Evolutionary conservation across 2,113 vertebrate genomes (phyloP).

Genomic region (Asarcornis scutulata): DNA sequence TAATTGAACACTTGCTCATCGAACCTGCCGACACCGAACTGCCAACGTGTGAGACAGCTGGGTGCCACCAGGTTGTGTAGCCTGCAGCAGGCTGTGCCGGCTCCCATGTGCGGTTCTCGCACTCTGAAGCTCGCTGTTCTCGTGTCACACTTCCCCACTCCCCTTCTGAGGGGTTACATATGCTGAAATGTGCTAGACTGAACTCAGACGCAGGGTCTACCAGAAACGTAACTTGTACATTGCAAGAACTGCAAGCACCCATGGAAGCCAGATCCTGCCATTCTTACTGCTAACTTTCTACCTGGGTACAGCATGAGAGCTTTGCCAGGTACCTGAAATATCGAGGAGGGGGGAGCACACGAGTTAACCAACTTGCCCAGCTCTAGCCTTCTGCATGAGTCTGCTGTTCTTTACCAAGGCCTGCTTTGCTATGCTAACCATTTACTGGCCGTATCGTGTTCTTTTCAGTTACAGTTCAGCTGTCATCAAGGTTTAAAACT

Average conservation of each 20-base stretch:
- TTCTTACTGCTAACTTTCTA: no score
- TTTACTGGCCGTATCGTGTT: not conserved
- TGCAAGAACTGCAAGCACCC: not conserved
- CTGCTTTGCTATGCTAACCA: not conserved
- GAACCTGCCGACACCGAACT: not conserved
- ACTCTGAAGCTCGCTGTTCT: not conserved
- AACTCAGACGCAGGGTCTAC: not conserved
- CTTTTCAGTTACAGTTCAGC: not conserved
- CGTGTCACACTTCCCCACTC: not conserved
- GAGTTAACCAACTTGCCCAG: accelerated
- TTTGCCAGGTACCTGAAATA: not conserved
- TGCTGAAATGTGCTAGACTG: not conserved
- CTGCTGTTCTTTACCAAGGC: not conserved
- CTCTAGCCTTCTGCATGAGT: not conserved
- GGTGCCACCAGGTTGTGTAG: not conserved
- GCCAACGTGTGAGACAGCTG: not conserved
- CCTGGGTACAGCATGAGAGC: not conserved
- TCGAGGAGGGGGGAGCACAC: not conserved
- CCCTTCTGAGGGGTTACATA: not conserved
- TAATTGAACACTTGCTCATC: not conserved
- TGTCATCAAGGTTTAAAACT: not conserved
- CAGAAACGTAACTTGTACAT: accelerated
- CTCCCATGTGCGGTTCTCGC: not conserved
- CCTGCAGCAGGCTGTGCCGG: not conserved
- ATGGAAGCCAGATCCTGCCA: not conserved